Percentiles rank a stretch among this genome's conserved stretches.
Conservation (phyloP, 2,797 vertebrate genomes). For the Notolepis coatsorum region DNA sequence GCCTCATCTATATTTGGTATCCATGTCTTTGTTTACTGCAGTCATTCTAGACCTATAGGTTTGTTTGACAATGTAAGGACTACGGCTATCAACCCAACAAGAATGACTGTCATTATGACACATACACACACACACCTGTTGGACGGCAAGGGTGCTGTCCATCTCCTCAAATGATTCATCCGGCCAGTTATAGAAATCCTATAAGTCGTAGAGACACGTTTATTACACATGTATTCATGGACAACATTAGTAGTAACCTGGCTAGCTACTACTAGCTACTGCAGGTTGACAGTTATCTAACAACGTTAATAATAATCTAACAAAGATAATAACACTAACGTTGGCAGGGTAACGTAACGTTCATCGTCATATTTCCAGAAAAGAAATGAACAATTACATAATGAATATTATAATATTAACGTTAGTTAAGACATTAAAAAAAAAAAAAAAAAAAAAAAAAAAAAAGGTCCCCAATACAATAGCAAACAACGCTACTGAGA, state of each 20-base stretch:
- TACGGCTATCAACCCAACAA: neutral
- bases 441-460: too few relatives aligned
- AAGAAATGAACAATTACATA: too few relatives aligned
- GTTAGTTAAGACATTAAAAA: too few relatives aligned
- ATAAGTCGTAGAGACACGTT: slow-evolving; percentile 7
- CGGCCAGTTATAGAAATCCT: slow-evolving; percentile 99
- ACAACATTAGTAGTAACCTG: neutral
- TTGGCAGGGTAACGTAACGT: too few relatives aligned
- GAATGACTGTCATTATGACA: neutral
- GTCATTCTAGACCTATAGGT: neutral
- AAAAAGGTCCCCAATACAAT: too few relatives aligned
- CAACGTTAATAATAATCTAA: too few relatives aligned
- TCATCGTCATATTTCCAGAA: neutral
- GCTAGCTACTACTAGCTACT: too few relatives aligned
- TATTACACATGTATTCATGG: slow-evolving; percentile 17
- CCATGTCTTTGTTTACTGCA: neutral
- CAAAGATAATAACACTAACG: too few relatives aligned
- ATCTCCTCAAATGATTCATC: slow-evolving; percentile 99
- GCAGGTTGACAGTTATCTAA: neutral
- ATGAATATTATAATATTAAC: too few relatives aligned
- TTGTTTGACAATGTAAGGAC: neutral
- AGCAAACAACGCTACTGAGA: too few relatives aligned
- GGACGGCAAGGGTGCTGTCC: slow-evolving; percentile 98
- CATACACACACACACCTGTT: slow-evolving; percentile 85
- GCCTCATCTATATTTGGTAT: neutral